These are phyloP conservation scores for Tachina fera DNA, from an alignment of 2,888 invertebrate genomes.

Conservation along the genomic window DNA sequence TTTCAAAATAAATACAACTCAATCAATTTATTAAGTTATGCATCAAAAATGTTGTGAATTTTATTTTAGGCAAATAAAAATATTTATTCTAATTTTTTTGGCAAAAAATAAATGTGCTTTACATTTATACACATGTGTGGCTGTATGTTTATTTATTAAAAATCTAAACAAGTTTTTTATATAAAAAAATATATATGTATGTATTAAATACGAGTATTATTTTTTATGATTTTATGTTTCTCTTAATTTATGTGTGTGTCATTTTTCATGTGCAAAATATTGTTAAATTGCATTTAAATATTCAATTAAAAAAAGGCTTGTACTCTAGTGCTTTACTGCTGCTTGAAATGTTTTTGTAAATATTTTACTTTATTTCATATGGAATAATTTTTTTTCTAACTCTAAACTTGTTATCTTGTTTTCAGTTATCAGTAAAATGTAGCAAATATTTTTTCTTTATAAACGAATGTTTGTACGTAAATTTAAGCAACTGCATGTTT, in stretches of 20 bases:
- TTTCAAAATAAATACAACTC: conserved; percentile 41
- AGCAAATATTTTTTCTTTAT: conserved; percentile 51
- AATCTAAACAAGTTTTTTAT: conserved; percentile 37
- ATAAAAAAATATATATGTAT: not conserved
- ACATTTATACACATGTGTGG: not conserved
- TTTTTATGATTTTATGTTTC: not conserved
- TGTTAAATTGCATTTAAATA: conserved; percentile 71
- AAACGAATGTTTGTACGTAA: not conserved
- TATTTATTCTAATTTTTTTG: conserved; percentile 13
- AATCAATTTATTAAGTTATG: conserved; percentile 48
- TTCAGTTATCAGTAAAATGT: conserved; percentile 66
- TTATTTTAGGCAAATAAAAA: not conserved
- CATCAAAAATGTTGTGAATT: conserved; percentile 3
- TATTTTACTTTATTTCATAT: not conserved
- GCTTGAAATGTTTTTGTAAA: not conserved
- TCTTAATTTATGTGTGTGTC: conserved; percentile 48
- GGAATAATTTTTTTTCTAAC: conserved; percentile 39
- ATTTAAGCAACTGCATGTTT: conserved; percentile 63
- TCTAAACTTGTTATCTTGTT: conserved; percentile 67
- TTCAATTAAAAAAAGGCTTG: conserved; percentile 69
- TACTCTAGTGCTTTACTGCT: conserved; percentile 49
- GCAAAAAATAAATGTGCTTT: not conserved
- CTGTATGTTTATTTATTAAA: not conserved
- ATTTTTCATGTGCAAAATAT: conserved; percentile 71
- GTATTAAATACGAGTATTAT: not conserved